These are phyloP conservation scores for Pyrgilauda ruficollis DNA, from an alignment of 2,113 vertebrate genomes.

Conservation along the genomic window DNA sequence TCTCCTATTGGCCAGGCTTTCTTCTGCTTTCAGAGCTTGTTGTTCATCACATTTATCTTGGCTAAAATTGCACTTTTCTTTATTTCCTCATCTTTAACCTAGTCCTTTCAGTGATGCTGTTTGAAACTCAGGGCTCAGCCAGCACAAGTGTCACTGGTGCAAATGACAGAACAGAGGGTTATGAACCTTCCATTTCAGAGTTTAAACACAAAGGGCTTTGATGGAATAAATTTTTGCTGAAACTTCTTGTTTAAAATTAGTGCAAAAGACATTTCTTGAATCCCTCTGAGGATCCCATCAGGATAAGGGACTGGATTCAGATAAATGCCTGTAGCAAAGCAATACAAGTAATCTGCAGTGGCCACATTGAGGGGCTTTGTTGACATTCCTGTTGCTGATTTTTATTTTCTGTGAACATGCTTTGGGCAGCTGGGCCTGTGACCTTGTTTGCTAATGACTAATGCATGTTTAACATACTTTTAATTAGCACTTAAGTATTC, in stretches of 20 bases:
- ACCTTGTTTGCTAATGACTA: slow-evolving; percentile 26
- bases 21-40: background rate
- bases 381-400: background rate
- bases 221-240: background rate
- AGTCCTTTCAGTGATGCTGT: background rate
- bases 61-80: background rate
- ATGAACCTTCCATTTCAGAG: background rate
- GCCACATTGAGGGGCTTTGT: background rate
- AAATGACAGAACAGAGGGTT: background rate
- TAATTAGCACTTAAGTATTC: slow-evolving; percentile 32
- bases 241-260: background rate
- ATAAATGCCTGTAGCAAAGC: background rate
- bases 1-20: background rate
- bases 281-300: background rate
- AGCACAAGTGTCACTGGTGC: background rate
- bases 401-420: background rate
- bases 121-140: background rate
- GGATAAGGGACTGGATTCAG: background rate
- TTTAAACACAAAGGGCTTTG: background rate
- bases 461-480: slow-evolving; percentile 49
- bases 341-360: background rate
- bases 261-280: background rate
- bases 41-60: background rate
- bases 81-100: background rate
- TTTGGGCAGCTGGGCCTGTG: background rate